Evolutionary conservation across 1,140 invertebrate genomes (phyloP).

Genomic region (Chionoecetes opilio): DNA sequence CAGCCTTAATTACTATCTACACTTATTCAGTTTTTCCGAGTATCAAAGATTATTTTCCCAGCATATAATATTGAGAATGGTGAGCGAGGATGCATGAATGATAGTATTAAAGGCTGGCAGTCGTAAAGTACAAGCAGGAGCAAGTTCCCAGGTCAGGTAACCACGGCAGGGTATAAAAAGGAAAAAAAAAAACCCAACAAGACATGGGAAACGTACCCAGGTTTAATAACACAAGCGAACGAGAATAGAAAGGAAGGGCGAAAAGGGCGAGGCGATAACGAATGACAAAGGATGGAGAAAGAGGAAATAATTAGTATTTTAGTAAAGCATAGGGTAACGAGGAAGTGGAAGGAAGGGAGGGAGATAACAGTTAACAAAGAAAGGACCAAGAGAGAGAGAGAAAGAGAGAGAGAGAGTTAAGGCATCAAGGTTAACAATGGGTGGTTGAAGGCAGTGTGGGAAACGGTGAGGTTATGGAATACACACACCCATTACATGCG

Average conservation of each 20-base stretch:
- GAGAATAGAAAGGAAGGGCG: background rate
- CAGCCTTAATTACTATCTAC: too few relatives aligned
- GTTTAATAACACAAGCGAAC: background rate
- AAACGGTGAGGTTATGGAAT: slow-evolving; percentile 65
- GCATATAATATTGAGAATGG: too few relatives aligned
- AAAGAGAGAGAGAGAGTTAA: background rate
- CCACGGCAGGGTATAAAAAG: background rate
- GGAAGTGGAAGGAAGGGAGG: background rate
- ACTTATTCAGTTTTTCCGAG: too few relatives aligned
- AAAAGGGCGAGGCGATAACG: background rate
- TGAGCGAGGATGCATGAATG: too few relatives aligned
- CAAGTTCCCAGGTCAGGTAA: background rate
- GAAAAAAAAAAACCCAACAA: background rate
- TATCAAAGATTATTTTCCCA: too few relatives aligned
- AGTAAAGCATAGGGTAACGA: too few relatives aligned
- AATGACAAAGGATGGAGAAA: background rate
- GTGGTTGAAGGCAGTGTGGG: background rate
- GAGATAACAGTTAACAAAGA: background rate
- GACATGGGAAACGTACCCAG: background rate
- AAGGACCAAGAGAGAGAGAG: background rate
- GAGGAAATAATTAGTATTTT: too few relatives aligned
- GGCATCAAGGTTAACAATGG: background rate
- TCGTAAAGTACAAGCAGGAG: background rate
- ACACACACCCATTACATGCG: slow-evolving; percentile 47
- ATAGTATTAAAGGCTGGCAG: too few relatives aligned